Evolutionary conservation across 1,140 invertebrate species (phyloP).

Genomic region (Drosophila aff.): DNA sequence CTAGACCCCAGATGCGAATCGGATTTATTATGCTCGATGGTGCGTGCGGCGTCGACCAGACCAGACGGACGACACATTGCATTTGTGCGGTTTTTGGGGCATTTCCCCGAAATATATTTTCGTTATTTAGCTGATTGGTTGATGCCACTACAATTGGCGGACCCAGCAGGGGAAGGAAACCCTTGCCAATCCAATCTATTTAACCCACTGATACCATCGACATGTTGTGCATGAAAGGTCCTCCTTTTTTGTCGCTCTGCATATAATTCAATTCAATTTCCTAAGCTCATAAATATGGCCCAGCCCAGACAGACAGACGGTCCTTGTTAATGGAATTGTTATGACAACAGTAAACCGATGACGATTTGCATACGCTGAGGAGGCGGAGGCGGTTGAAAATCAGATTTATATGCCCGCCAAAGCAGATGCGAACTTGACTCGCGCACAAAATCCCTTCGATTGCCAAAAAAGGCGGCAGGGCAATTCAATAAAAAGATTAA

Average conservation of each 20-base stretch:
- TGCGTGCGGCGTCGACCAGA: slow-evolving; percentile 57
- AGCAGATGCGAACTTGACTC: slow-evolving; percentile 61
- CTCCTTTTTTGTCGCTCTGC: slow-evolving; percentile 42
- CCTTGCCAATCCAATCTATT: slow-evolving; percentile 43
- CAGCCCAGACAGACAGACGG: slow-evolving; percentile 38
- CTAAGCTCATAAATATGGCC: slow-evolving; percentile 62
- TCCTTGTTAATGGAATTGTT: slow-evolving; percentile 76
- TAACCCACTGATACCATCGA: slow-evolving; percentile 26
- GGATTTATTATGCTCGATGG: slow-evolving; percentile 74
- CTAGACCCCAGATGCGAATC: slow-evolving; percentile 57
- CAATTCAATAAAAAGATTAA: slow-evolving; percentile 74
- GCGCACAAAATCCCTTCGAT: slow-evolving; percentile 41
- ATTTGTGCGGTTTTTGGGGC: slow-evolving; percentile 61
- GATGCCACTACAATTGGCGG: slow-evolving; percentile 26
- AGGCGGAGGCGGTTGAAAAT: slow-evolving; percentile 46
- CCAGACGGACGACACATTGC: slow-evolving; percentile 25
- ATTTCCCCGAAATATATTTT: slow-evolving; percentile 43
- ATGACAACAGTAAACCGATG: slow-evolving; percentile 63
- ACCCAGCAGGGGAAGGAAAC: slow-evolving; percentile 21
- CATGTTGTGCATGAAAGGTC: slow-evolving; percentile 30
- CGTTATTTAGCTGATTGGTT: slow-evolving; percentile 38
- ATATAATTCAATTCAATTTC: slow-evolving; percentile 73
- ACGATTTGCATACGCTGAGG: slow-evolving; percentile 36
- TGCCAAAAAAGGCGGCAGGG: slow-evolving; percentile 48
- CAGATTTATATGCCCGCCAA: slow-evolving; percentile 65